Conservation (phyloP, 2,113 vertebrate genomes). For the Dunckerocampus dactyliophorus region DNA sequence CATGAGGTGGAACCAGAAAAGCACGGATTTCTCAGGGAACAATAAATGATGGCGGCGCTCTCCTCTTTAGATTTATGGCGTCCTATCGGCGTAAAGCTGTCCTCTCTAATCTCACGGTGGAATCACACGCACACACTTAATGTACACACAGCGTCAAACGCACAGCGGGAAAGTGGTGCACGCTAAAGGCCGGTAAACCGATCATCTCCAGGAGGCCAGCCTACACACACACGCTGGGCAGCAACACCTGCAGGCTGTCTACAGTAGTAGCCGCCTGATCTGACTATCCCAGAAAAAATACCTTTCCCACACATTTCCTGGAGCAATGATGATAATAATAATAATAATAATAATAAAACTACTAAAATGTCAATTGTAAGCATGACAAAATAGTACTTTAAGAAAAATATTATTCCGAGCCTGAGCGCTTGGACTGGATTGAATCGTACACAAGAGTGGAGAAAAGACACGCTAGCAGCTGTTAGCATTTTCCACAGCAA, state of each 20-base stretch:
- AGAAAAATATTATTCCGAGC: constrained; percentile 58
- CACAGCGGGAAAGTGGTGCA: constrained; percentile 30
- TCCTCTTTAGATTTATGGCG: constrained; percentile 52
- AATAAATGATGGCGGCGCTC: constrained; percentile 48
- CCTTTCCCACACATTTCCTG: not conserved
- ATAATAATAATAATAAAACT: constrained; percentile 3
- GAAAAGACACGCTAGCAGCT: constrained; percentile 27
- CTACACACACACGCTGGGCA: constrained; percentile 27
- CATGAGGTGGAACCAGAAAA: constrained; percentile 38
- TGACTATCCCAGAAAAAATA: constrained; percentile 15
- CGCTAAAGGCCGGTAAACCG: constrained; percentile 30
- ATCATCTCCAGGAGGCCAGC: constrained; percentile 19
- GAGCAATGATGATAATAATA: too few species aligned
- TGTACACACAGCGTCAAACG: constrained; percentile 56
- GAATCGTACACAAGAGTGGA: constrained; percentile 41
- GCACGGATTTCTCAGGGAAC: constrained; percentile 57
- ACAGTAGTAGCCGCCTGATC: constrained; percentile 34
- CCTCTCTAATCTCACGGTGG: constrained; percentile 62
- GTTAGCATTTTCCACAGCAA: constrained; percentile 53
- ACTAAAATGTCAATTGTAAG: constrained; percentile 11
- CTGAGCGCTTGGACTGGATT: constrained; percentile 36
- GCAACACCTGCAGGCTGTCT: constrained; percentile 62
- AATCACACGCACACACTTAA: constrained; percentile 59
- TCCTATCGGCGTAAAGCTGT: constrained; percentile 60
- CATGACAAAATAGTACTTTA: constrained; percentile 17